A percentile compares a stretch with the other conserved stretches of the same genome.
These are phyloP conservation scores for Babyrousa celebensis DNA, from an alignment of 2,797 vertebrate genomes.

Conservation along the genomic window DNA sequence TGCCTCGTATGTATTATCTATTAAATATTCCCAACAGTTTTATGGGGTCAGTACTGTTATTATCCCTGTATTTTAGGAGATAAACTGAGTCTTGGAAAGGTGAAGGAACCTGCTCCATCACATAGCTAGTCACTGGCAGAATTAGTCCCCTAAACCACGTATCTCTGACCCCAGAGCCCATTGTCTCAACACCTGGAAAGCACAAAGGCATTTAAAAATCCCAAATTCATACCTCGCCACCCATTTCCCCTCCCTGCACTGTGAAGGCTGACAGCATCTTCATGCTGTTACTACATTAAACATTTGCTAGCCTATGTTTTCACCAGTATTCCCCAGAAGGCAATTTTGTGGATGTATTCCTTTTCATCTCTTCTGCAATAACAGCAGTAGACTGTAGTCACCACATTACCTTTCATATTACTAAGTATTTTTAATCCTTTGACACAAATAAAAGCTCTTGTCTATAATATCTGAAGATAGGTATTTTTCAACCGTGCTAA, in stretches of 20 bases:
- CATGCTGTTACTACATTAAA: neutral
- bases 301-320: constrained; percentile 28
- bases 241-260: accelerated
- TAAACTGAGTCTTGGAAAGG: constrained; percentile 3
- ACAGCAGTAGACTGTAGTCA: neutral
- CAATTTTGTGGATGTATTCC: neutral
- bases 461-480: neutral
- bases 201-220: neutral
- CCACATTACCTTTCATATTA: neutral
- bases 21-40: constrained; percentile 11
- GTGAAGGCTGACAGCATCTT: neutral
- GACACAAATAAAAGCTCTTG: neutral
- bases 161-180: neutral
- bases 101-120: neutral
- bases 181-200: neutral
- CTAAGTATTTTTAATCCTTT: neutral
- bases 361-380: neutral
- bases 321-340: neutral
- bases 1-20: constrained; percentile 24
- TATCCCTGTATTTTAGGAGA: neutral
- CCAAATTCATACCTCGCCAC: too few species aligned
- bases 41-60: neutral
- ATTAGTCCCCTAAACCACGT: neutral
- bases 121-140: neutral
- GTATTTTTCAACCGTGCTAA: constrained; percentile 25